Evolutionary conservation across 2,797 vertebrate genomes (phyloP).

Genomic region (Ataeniobius toweri): DNA sequence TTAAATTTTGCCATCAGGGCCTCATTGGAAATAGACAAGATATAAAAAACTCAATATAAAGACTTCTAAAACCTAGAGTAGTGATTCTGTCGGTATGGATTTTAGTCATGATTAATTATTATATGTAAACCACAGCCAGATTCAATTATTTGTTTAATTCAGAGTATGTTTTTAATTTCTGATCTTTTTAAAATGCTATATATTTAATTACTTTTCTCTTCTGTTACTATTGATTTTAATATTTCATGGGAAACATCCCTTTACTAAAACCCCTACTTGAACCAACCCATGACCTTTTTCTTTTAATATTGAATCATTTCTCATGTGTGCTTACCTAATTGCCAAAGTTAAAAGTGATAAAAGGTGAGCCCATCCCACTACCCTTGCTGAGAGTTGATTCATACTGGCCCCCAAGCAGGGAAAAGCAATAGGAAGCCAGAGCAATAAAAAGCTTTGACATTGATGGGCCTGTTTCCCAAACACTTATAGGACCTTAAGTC

Average conservation of each 20-base stretch:
- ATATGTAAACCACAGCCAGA: not conserved
- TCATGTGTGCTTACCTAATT: conserved; percentile 68
- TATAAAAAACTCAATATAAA: not conserved
- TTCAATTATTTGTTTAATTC: not conserved
- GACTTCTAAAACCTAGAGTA: not conserved
- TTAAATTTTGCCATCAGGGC: not conserved
- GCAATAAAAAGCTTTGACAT: conserved; percentile 79
- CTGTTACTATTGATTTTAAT: not conserved
- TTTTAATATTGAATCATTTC: conserved; percentile 55
- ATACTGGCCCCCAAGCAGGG: conserved; percentile 65
- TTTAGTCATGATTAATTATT: not conserved
- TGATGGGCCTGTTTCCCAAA: conserved; percentile 78
- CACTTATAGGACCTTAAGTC: conserved; percentile 70
- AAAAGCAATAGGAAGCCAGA: conserved; percentile 79
- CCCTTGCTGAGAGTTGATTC: conserved; percentile 54
- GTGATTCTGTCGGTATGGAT: not conserved
- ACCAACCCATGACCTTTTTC: conserved; percentile 42
- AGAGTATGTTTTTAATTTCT: not conserved
- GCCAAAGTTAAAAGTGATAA: conserved; percentile 67
- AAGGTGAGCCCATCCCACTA: conserved; percentile 61
- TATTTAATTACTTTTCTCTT: not conserved
- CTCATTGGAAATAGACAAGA: not conserved
- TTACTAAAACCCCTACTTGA: conserved; percentile 26
- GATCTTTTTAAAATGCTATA: not conserved
- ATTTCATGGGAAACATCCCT: not conserved